Evolutionary conservation across 2,888 invertebrate species (phyloP).

Genomic region (Drosophila sordidapex): DNA sequence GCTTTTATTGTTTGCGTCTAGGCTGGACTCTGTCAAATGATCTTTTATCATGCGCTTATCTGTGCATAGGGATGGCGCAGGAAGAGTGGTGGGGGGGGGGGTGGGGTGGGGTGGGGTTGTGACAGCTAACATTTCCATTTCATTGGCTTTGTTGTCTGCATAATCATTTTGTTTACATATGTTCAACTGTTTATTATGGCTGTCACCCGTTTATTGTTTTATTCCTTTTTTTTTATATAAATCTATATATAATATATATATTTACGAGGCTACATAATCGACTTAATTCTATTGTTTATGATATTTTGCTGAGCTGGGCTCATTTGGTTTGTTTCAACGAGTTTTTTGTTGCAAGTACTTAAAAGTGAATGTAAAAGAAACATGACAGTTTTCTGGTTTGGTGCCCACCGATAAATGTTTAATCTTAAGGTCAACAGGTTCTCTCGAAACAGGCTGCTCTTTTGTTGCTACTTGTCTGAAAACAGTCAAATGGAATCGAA

Average conservation of each 20-base stretch:
- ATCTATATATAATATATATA: conserved; percentile 2
- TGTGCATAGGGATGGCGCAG: not conserved
- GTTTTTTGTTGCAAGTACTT: not conserved
- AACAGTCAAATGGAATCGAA: conserved; percentile 2
- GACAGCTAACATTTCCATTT: conserved; percentile 27
- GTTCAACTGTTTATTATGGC: conserved; percentile 29
- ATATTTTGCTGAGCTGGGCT: conserved; percentile 18
- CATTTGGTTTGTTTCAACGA: not conserved
- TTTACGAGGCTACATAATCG: conserved; percentile 15
- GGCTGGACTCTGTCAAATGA: conserved; percentile 19
- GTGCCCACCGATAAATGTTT: conserved; percentile 15
- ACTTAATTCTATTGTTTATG: conserved; percentile 60
- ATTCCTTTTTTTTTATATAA: conserved; percentile 2
- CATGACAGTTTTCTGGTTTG: conserved; percentile 10
- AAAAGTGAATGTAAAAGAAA: not conserved
- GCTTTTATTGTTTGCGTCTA: conserved; percentile 26
- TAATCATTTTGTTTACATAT: conserved; percentile 76
- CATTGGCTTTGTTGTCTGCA: conserved; percentile 67
- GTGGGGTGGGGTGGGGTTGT: not conserved
- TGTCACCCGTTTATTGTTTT: conserved; percentile 9
- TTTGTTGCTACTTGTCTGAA: conserved; percentile 21
- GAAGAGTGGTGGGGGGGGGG: not conserved
- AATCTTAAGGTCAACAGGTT: conserved; percentile 69
- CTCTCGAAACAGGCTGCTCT: conserved; percentile 17
- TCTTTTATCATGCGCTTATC: conserved; percentile 46